Base-by-base conservation (phyloP, 2,797 vertebrate species). In the Microchirus variegatus region DNA sequence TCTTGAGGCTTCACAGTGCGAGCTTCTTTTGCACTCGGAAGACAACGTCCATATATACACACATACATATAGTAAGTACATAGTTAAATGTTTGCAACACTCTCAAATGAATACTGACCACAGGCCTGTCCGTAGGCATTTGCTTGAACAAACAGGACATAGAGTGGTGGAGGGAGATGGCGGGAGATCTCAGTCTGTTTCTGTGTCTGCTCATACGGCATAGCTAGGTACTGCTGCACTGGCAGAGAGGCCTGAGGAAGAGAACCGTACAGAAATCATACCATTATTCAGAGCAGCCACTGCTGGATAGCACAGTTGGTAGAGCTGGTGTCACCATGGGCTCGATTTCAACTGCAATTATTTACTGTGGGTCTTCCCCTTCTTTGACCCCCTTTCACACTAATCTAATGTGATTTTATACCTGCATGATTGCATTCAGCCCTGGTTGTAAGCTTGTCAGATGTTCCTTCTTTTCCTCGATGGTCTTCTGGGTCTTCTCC, bases 341-440 rank as follows among this genome's bases (percentile, higher is more conserved):
- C 5, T 31, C 5, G 31, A 8, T 31, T 31, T 7, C 31, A 31
- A 31, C 31, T 31, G 7, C 31, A 31, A 31, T 8, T 3, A 31
- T 31, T 31, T 5, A 8, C 7, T 31, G 31, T 31, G 31, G 5
- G 31, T 8, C 31, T 31, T 31, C 31, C 7, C 31, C 31, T 31
- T 31, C 22, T 22, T 5, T 22, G 3, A 22, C 22, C 22, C 1
- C 22, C 22, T 22, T 31, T 31, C 7, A 31, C 7, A 8, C 31
- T 31, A 31, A 31, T 31, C 31, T 31, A 6, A 31, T 31, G 5
- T 31, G 18, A 22, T 22, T 45, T 47, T 14, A 12, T 75, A 97
- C 98, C 96, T 99, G 97, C 97, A 99, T 98, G 78, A 99, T 99
- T 79, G 94, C 96, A 59, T 96, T 96, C 38, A 99, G 95, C 13